phyloP scores from a whole-genome alignment of 2,113 vertebrate species.

The Dasypus novemcinctus region DNA sequence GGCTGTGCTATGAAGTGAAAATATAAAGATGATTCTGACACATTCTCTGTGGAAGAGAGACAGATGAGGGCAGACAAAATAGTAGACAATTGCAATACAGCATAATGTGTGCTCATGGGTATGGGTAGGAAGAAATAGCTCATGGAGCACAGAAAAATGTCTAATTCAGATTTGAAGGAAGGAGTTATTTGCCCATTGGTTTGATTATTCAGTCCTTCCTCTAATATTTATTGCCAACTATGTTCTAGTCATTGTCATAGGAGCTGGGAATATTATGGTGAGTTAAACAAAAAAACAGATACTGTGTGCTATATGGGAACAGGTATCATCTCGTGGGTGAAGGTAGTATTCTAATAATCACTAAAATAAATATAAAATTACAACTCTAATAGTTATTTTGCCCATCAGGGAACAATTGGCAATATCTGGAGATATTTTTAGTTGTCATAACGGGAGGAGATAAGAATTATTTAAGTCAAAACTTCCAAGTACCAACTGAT shows the following conservation, averaged over 20 bases:
- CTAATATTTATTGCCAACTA: background rate
- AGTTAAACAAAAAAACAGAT: background rate
- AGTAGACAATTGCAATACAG: background rate
- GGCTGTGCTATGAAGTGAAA: background rate
- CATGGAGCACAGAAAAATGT: background rate
- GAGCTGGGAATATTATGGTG: background rate
- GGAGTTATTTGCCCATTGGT: background rate
- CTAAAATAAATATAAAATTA: background rate
- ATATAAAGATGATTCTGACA: background rate
- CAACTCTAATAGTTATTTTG: background rate
- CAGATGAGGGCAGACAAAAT: background rate
- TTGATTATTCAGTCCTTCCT: background rate
- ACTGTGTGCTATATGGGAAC: background rate
- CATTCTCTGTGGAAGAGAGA: background rate
- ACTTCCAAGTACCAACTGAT: too few species aligned
- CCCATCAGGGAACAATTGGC: background rate
- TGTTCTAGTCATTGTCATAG: background rate
- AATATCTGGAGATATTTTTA: background rate
- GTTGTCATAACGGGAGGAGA: background rate
- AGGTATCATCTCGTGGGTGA: background rate
- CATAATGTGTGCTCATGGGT: background rate
- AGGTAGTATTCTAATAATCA: slow-evolving; percentile 5
- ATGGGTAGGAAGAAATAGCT: background rate
- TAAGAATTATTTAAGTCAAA: background rate
- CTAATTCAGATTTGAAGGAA: background rate